These are phyloP conservation scores for Sepiola atlantica DNA, from an alignment of 2,888 invertebrate species.

Conservation along the genomic window DNA sequence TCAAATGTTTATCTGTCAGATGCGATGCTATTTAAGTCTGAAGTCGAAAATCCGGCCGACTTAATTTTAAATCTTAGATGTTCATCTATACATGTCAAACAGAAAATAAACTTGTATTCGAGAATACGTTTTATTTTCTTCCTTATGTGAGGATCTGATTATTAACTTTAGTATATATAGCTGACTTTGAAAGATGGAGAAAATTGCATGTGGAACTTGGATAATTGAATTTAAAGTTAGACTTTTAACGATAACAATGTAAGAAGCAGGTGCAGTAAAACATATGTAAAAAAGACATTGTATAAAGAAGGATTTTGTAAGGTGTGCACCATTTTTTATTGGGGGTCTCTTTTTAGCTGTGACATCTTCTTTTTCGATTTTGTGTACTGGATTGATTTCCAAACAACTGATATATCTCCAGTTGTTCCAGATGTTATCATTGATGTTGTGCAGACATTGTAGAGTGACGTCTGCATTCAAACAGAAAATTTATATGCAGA, in stretches of 20 bases:
- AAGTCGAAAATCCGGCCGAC: too few species aligned
- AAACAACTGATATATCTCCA: neutral
- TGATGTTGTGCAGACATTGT: neutral
- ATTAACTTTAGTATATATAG: neutral
- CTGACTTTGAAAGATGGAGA: neutral
- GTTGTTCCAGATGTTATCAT: neutral
- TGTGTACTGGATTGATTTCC: neutral
- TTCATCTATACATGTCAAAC: neutral
- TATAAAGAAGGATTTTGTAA: neutral
- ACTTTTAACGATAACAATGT: neutral
- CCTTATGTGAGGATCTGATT: neutral
- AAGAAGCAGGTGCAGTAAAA: neutral
- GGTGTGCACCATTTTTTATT: neutral
- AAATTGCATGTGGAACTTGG: neutral
- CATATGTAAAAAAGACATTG: too few species aligned
- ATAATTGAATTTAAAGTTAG: constrained; percentile 1
- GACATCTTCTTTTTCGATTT: neutral
- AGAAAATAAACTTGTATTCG: neutral
- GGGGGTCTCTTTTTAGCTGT: too few species aligned
- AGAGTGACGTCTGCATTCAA: neutral
- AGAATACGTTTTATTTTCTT: neutral
- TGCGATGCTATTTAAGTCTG: too few species aligned
- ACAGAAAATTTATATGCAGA: neutral
- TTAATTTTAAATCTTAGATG: neutral
- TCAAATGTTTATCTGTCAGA: too few species aligned